Percentiles rank a stretch among this genome's conserved stretches.
phyloP scores from a whole-genome alignment of 2,113 vertebrate species.

The Sigmodon hispidus region DNA sequence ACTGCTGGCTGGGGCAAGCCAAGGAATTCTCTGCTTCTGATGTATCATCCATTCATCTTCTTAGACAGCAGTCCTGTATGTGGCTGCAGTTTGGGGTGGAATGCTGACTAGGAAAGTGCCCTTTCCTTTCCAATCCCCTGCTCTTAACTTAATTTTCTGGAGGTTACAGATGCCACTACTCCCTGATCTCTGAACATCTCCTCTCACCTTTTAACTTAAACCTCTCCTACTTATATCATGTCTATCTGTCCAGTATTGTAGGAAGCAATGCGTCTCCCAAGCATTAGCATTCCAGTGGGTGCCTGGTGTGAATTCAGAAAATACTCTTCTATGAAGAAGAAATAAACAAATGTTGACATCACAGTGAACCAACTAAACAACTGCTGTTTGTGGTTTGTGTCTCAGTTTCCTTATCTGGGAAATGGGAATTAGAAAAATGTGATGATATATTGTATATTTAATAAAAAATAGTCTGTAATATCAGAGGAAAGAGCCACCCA shows the following conservation, averaged over 20 bases:
- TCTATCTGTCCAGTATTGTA: background rate
- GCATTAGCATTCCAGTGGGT: background rate
- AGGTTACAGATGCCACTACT: background rate
- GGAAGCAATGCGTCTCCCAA: background rate
- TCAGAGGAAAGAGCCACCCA: too few species aligned
- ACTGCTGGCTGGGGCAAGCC: background rate
- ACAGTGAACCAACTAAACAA: background rate
- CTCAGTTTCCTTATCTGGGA: background rate
- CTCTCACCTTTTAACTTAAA: too few species aligned
- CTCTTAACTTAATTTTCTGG: background rate
- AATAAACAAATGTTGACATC: background rate
- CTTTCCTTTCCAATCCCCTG: background rate
- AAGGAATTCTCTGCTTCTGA: slow-evolving; percentile 21
- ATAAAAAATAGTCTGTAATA: too few species aligned
- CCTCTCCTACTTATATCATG: background rate
- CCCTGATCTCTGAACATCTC: fast-evolving
- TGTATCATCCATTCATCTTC: slow-evolving; percentile 6
- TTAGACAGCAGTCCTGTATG: background rate
- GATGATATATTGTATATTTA: too few species aligned
- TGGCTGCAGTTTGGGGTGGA: background rate
- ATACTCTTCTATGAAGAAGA: background rate
- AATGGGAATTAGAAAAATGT: background rate
- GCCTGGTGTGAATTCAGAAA: fast-evolving
- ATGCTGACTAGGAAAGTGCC: background rate
- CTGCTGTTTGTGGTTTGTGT: fast-evolving